Conservation (phyloP, 2,113 vertebrate genomes). For the Ondatra zibethicus region DNA sequence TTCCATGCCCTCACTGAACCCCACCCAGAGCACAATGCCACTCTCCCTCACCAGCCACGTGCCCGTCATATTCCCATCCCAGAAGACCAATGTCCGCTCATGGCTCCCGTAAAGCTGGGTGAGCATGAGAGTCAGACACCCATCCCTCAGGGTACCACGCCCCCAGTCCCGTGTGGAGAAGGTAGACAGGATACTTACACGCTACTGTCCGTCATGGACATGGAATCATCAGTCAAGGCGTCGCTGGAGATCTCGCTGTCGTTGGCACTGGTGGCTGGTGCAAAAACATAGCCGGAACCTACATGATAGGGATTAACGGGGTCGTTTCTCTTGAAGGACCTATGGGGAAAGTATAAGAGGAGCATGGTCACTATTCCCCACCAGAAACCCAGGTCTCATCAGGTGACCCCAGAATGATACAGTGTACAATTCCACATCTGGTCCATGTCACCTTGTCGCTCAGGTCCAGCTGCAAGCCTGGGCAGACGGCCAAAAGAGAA, state of each 20-base stretch:
- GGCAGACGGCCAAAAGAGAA: not conserved
- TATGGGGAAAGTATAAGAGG: conserved; percentile 76
- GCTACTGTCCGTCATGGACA: conserved; percentile 97
- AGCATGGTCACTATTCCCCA: not conserved
- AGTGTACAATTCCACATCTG: fast-evolving
- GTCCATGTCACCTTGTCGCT: not conserved
- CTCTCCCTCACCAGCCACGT: not conserved
- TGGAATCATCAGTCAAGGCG: conserved; percentile 95
- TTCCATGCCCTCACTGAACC: not conserved
- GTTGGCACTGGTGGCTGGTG: conserved; percentile 96
- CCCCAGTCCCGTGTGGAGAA: fast-evolving
- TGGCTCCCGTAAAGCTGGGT: not conserved
- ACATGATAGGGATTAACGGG: conserved; percentile 90
- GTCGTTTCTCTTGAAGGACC: conserved; percentile 93
- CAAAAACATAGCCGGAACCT: conserved; percentile 93
- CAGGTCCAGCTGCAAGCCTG: not conserved
- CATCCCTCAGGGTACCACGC: fast-evolving
- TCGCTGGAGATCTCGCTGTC: conserved; percentile 99
- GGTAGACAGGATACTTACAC: conserved; percentile 90
- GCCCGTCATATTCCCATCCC: too few relatives aligned
- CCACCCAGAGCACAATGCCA: not conserved
- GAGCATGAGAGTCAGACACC: not conserved
- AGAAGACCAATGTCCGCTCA: not conserved
- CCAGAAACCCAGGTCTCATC: not conserved
- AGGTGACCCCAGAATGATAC: not conserved